These are phyloP conservation scores for Neria commutata DNA, from an alignment of 2,888 invertebrate genomes.

Conservation along the genomic window DNA sequence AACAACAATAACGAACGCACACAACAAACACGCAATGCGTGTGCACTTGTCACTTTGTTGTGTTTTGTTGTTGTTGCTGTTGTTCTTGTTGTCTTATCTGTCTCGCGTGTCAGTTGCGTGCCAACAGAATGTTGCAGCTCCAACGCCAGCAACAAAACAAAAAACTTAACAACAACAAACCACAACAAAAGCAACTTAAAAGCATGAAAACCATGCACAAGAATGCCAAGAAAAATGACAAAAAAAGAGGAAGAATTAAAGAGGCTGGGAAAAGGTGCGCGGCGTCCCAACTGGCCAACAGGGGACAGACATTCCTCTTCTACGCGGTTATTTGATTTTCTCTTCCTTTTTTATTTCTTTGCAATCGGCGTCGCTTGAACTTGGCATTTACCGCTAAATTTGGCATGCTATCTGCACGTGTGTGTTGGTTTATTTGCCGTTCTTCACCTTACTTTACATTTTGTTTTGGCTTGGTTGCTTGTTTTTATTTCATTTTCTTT, in stretches of 20 bases:
- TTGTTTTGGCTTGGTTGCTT: background rate
- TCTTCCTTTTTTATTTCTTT: background rate
- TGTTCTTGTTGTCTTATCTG: too few relatives aligned
- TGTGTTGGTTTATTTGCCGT: background rate
- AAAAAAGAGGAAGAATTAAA: too few relatives aligned
- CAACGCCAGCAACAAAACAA: constrained; percentile 1
- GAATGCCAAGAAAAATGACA: background rate
- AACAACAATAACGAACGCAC: background rate
- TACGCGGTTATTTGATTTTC: background rate
- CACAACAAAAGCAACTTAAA: too few relatives aligned
- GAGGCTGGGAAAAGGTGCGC: too few relatives aligned
- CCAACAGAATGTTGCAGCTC: constrained; percentile 3
- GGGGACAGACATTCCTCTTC: background rate
- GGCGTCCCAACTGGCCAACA: too few relatives aligned
- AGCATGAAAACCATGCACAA: background rate
- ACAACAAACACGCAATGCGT: constrained; percentile 4
- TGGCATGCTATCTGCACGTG: too few relatives aligned
- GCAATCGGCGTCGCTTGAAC: background rate
- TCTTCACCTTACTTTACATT: background rate
- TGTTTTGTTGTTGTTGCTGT: too few relatives aligned
- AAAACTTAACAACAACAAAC: too few relatives aligned
- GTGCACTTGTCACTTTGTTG: constrained; percentile 12
- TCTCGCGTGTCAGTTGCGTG: background rate
- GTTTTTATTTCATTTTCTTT: constrained; percentile 3
- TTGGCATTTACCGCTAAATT: constrained; percentile 20